Percentiles rank a stretch among this genome's conserved stretches.
Evolutionary conservation across 30 jellyfish, hydroid and myxozoan species (phyloP).

Genomic region (Turritopsis rubra): DNA sequence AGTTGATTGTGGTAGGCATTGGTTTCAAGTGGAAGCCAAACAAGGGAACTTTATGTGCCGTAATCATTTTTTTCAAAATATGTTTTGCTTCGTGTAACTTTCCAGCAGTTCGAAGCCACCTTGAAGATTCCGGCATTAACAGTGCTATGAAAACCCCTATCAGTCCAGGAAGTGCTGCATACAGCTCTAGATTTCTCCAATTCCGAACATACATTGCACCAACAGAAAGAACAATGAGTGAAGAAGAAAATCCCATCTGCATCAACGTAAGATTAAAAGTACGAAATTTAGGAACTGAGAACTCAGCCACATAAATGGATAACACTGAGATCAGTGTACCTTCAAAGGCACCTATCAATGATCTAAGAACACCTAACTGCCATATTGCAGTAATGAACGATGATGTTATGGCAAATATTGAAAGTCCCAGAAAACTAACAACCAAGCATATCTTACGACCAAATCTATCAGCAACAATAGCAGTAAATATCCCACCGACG

Average conservation of each 20-base stretch:
- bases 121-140: neutral
- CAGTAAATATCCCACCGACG: constrained; percentile 8
- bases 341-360: neutral
- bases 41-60: neutral
- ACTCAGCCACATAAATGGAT: neutral
- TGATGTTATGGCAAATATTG: neutral
- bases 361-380: constrained; percentile 8
- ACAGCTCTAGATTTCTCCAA: constrained; percentile 11
- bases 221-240: neutral
- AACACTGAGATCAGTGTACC: neutral
- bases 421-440: neutral
- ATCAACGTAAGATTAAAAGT: neutral
- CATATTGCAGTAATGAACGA: neutral
- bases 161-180: neutral
- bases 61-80: neutral
- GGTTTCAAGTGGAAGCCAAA: neutral
- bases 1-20: neutral
- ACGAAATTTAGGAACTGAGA: neutral
- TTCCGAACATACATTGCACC: constrained; percentile 3
- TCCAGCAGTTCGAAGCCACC: constrained; percentile 6
- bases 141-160: neutral
- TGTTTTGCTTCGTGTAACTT: neutral
- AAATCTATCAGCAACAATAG: neutral
- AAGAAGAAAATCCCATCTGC: neutral
- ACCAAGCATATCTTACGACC: neutral